Percentiles rank a stretch among this genome's conserved stretches.
phyloP scores from a whole-genome alignment of 2,888 invertebrate species.

The Adela reaumurella region DNA sequence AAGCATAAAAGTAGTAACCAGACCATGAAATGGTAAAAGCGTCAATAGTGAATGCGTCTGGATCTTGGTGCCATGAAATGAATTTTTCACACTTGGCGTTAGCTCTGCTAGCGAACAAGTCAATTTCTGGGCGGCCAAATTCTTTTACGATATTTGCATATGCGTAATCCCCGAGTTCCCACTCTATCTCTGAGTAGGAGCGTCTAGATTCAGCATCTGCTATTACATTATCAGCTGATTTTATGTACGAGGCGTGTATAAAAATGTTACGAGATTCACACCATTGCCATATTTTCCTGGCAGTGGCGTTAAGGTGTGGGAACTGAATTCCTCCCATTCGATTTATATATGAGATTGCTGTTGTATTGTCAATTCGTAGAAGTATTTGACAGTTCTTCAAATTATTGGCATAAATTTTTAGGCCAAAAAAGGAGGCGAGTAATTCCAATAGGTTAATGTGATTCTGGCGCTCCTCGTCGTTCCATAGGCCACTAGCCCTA shows the following conservation, averaged over 20 bases:
- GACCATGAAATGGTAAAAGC: conserved; percentile 10
- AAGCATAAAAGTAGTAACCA: conserved; percentile 15
- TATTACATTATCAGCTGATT: conserved; percentile 16
- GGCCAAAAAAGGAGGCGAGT: conserved; percentile 4
- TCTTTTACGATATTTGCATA: too few species aligned
- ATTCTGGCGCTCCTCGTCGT: neutral
- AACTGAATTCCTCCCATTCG: conserved; percentile 8
- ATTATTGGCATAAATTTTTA: conserved; percentile 2
- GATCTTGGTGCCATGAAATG: conserved; percentile 14
- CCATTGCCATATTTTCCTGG: conserved; percentile 14
- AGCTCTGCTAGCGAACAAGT: conserved; percentile 15
- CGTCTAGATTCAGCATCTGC: conserved; percentile 14
- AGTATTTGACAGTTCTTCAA: conserved; percentile 3
- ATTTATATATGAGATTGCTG: conserved; percentile 3
- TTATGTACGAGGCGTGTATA: conserved; percentile 20
- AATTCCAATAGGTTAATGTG: conserved; percentile 6
- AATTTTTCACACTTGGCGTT: conserved; percentile 17
- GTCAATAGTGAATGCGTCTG: conserved; percentile 7
- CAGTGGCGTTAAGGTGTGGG: conserved; percentile 9
- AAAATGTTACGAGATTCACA: conserved; percentile 14
- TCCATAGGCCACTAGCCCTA: neutral
- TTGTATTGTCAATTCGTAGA: conserved; percentile 5
- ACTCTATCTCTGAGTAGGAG: conserved; percentile 11
- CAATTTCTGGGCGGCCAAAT: conserved; percentile 1
- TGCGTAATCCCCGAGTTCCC: too few species aligned